Evolutionary conservation across 2,888 invertebrate genomes (phyloP).

Genomic region (Abrostola tripartita): DNA sequence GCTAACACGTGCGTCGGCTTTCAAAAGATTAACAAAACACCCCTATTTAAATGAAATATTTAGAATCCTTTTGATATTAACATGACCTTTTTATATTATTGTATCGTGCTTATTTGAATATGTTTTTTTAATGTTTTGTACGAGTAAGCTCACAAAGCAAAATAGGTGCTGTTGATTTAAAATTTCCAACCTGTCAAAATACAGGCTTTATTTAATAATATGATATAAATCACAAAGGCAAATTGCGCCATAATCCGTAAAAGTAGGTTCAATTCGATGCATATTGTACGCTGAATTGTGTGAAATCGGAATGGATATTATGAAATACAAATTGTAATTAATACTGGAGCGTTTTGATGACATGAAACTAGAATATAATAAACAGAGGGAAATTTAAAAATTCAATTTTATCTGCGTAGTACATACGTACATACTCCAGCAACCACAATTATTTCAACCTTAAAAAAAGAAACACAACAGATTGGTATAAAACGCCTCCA

Average conservation of each 20-base stretch:
- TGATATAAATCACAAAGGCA: conserved; percentile 3
- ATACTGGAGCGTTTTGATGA: not conserved
- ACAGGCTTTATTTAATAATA: conserved; percentile 1
- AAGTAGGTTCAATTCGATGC: not conserved
- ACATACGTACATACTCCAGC: too few relatives aligned
- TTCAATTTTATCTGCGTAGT: too few relatives aligned
- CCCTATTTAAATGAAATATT: conserved; percentile 35
- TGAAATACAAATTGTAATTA: not conserved
- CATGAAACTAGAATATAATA: not conserved
- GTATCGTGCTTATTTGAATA: conserved; percentile 10
- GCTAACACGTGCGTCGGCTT: conserved; percentile 25
- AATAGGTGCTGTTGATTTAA: not conserved
- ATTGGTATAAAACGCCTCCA: conserved; percentile 24
- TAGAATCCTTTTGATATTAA: conserved; percentile 40
- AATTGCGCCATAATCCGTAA: not conserved
- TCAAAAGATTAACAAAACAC: conserved; percentile 43
- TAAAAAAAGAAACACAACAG: conserved; percentile 9
- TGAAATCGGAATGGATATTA: conserved; percentile 8
- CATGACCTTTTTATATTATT: conserved; percentile 20
- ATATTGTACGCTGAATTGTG: conserved; percentile 4
- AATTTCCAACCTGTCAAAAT: conserved; percentile 3
- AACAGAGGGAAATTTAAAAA: not conserved
- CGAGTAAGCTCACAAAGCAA: conserved; percentile 3
- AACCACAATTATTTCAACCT: not conserved
- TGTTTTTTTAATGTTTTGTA: conserved; percentile 9